phyloP scores from a whole-genome alignment of 2,113 vertebrate genomes.

The Erpornis zantholeuca region DNA sequence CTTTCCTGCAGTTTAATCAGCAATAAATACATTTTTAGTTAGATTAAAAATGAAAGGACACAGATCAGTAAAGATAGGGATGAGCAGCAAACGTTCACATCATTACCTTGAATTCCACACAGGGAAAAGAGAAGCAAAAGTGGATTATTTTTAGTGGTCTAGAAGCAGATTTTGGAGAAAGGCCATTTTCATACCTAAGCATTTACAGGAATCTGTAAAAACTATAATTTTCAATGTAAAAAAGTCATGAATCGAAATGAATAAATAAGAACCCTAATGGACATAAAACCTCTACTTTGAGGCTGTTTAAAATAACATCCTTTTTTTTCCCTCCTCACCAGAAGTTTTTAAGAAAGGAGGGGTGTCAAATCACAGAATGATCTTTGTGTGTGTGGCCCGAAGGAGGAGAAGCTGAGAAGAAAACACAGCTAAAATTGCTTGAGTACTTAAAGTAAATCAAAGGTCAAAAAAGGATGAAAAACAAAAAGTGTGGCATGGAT shows the following conservation, averaged over 20 bases:
- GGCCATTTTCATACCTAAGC: neutral
- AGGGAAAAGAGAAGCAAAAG: neutral
- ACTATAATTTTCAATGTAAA: slow-evolving; percentile 58
- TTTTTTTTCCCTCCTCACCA: neutral
- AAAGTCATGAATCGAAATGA: slow-evolving; percentile 3
- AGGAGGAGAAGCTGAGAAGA: slow-evolving; percentile 16
- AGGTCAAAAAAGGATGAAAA: slow-evolving; percentile 52
- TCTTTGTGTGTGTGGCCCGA: slow-evolving; percentile 47
- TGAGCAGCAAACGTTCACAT: neutral
- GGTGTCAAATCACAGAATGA: slow-evolving; percentile 15
- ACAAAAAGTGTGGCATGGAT: slow-evolving; percentile 9
- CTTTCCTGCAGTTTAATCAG: neutral
- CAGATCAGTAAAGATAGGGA: neutral
- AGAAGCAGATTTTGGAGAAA: neutral
- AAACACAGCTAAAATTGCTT: slow-evolving; percentile 51
- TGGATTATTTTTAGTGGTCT: slow-evolving; percentile 14
- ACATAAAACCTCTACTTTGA: slow-evolving; percentile 5
- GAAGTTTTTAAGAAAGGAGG: slow-evolving; percentile 21
- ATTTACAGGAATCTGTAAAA: slow-evolving; percentile 21
- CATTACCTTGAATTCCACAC: neutral
- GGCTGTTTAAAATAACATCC: slow-evolving; percentile 47
- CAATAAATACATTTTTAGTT: neutral
- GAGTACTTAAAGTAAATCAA: slow-evolving; percentile 42
- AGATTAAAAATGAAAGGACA: neutral
- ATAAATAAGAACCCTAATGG: slow-evolving; percentile 18